Conservation (phyloP, 2,113 vertebrate genomes). For the Heterocephalus glaber region DNA sequence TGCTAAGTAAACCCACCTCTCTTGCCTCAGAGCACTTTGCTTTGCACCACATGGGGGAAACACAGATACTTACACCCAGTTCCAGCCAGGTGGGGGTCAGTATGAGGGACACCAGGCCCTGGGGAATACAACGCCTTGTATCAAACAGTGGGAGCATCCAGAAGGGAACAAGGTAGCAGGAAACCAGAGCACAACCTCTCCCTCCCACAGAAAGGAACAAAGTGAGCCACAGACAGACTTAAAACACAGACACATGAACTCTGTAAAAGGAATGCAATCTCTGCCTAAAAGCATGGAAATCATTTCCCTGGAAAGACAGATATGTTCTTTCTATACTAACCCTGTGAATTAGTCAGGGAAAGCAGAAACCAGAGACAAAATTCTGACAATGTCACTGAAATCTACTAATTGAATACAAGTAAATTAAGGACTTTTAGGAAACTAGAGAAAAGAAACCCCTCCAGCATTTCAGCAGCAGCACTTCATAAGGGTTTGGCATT, state of each 20-base stretch:
- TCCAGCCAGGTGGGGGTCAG: slow-evolving; percentile 52
- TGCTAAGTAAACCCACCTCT: slow-evolving; percentile 30
- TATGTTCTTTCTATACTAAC: background rate
- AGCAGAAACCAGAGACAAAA: background rate
- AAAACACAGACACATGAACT: background rate
- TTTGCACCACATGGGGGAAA: background rate
- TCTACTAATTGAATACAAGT: background rate
- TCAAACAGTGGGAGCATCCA: background rate
- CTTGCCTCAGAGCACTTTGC: background rate
- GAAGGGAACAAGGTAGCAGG: background rate
- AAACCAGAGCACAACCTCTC: background rate
- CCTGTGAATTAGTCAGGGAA: background rate
- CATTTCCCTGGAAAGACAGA: background rate
- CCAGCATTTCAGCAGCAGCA: too few relatives aligned
- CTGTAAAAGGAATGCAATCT: background rate
- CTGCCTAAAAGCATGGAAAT: background rate
- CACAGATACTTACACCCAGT: background rate
- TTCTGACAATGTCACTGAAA: background rate
- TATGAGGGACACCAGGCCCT: slow-evolving; percentile 53
- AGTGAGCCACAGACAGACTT: background rate
- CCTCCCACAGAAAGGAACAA: background rate
- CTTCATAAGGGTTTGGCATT: background rate
- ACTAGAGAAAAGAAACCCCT: background rate
- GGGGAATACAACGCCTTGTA: background rate
- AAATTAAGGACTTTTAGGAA: background rate